These are phyloP conservation scores for Lepeophtheirus salmonis DNA, from an alignment of 1,140 invertebrate species.

Conservation along the genomic window DNA sequence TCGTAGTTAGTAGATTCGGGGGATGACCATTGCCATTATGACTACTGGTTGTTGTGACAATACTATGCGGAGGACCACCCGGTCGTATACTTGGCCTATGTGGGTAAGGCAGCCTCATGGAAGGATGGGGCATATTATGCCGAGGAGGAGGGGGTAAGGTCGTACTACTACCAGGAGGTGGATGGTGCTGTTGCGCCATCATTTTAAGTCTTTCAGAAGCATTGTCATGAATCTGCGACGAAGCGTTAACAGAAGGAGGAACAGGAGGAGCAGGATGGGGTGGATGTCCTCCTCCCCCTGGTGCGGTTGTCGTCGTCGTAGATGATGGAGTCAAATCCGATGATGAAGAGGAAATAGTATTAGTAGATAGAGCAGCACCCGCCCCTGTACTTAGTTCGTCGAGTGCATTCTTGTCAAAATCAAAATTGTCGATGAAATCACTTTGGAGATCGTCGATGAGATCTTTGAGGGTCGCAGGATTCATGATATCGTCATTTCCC, in stretches of 20 bases:
- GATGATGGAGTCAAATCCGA: not conserved
- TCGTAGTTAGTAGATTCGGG: too few relatives aligned
- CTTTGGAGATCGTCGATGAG: slow-evolving; percentile 14
- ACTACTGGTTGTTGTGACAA: too few relatives aligned
- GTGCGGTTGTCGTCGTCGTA: not conserved
- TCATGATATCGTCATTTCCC: slow-evolving; percentile 14
- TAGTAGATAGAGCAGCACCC: not conserved
- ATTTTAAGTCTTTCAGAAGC: slow-evolving; percentile 16
- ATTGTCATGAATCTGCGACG: not conserved
- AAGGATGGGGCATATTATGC: not conserved
- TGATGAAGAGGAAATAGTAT: not conserved
- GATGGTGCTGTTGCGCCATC: slow-evolving; percentile 16
- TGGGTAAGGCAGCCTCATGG: not conserved
- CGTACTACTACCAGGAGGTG: not conserved
- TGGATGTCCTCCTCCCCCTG: not conserved
- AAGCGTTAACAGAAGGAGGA: not conserved
- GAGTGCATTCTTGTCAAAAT: slow-evolving; percentile 6
- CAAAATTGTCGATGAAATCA: slow-evolving; percentile 13
- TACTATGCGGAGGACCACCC: not conserved
- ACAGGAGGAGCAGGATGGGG: not conserved
- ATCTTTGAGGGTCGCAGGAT: slow-evolving; percentile 9
- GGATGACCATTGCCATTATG: too few relatives aligned
- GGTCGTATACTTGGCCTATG: not conserved
- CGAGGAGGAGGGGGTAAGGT: not conserved
- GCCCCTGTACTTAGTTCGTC: not conserved